These are phyloP conservation scores for Plectrocnemia conspersa DNA, from an alignment of 1,140 invertebrate species.

Conservation along the genomic window DNA sequence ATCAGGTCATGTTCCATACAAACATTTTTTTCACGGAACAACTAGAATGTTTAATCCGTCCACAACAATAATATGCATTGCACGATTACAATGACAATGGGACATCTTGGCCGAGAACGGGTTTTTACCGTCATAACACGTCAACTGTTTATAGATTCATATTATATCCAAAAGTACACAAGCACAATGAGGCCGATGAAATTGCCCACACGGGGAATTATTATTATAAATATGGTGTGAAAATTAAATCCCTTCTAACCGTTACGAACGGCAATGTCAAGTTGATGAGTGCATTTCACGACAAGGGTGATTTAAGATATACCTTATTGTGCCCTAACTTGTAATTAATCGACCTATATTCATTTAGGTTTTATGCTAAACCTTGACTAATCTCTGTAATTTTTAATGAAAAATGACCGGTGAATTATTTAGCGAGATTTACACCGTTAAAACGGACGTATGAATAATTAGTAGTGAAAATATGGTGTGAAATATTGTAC, in stretches of 20 bases:
- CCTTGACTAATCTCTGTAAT: too few species aligned
- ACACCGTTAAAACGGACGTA: too few species aligned
- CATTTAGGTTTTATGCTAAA: too few species aligned
- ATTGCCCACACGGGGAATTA: slow-evolving; percentile 27
- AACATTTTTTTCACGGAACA: too few species aligned
- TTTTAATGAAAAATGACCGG: too few species aligned
- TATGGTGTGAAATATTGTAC: too few species aligned
- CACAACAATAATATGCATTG: slow-evolving; percentile 35
- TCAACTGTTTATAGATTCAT: slow-evolving; percentile 35
- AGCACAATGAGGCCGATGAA: slow-evolving; percentile 18
- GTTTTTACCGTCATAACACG: slow-evolving; percentile 33
- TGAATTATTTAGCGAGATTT: too few species aligned
- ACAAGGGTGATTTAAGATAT: not conserved
- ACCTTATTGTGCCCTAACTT: too few species aligned
- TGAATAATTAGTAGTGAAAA: too few species aligned
- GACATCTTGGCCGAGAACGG: slow-evolving; percentile 17
- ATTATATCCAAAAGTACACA: slow-evolving; percentile 24
- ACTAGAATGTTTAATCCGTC: slow-evolving; percentile 25
- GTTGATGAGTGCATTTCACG: slow-evolving; percentile 5
- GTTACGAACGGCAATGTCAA: slow-evolving; percentile 8
- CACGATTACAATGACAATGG: slow-evolving; percentile 32
- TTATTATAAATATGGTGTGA: slow-evolving; percentile 34
- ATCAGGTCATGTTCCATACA: too few species aligned
- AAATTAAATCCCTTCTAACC: slow-evolving; percentile 34
- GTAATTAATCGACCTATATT: too few species aligned